Base-by-base conservation (phyloP, 1,140 invertebrate species). In the Acyrthosiphon pisum region DNA sequence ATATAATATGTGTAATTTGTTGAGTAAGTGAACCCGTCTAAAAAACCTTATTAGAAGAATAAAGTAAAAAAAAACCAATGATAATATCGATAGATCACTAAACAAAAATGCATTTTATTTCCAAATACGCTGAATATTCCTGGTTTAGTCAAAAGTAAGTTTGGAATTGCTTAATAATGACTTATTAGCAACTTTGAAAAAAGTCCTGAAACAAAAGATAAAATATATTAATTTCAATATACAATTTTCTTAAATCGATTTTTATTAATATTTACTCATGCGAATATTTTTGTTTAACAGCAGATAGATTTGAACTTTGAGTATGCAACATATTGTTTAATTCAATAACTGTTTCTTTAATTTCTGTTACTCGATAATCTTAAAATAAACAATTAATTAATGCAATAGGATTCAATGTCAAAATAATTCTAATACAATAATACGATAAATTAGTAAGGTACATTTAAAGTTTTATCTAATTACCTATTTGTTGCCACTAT, bases 251-350 rank as follows among this genome's bases (percentile, higher is more conserved):
- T 81, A 56, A 87, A n/a, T 26, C 23, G 3, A 91, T 94, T 48
- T 18, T 9, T 87, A 83, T 50, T 88, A 89, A 44, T 76, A 87
- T 18, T 96, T 96, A 97, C 97, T 97, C 97, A 95, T 99, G 99
- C 53, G 98, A 98, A 95, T 99, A 99, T 96, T 99, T 99, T 95
- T 97, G 98, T 89, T 97, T 96, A 94, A 99, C 97, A 83, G 98
- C 99, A 95, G 97, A 97, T 87, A 98, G 96, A 87, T 97, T 96
- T 94, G 97, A 97, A 26, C 96, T 97, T 94, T 97, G 97, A 94
- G 96, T 96, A 94, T 97, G 96, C 6, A 99, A 95, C 92, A 97
- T 96, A 68, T 96, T 96, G 95, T 99, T 99, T 53, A 99, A 96
- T 60, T 96, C 94, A 46, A 96, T 94, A 44, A 97, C 96, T 37